Percentiles rank a stretch among this genome's conserved stretches.
Conservation (phyloP, 1,140 invertebrate genomes). For the Paracyclopina nana region DNA sequence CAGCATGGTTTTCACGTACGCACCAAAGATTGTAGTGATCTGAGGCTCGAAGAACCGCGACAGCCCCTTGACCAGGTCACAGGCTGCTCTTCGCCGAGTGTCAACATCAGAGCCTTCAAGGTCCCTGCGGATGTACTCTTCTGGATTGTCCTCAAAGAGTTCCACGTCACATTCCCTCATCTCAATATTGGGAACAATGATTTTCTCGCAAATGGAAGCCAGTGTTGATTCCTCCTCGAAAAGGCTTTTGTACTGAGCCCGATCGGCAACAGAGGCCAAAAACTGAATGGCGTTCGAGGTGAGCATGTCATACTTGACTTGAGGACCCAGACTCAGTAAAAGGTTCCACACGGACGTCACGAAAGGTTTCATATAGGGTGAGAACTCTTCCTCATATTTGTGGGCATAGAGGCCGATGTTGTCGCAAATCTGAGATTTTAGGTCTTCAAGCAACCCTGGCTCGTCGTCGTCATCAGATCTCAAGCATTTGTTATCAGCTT, state of each 20-base stretch:
- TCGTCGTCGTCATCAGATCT: slow-evolving; percentile 58
- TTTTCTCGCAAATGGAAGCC: slow-evolving; percentile 79
- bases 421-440: slow-evolving; percentile 81
- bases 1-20: slow-evolving; percentile 69
- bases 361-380: slow-evolving; percentile 62
- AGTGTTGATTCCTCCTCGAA: slow-evolving; percentile 73
- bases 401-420: slow-evolving; percentile 83
- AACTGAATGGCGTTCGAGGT: slow-evolving; percentile 92
- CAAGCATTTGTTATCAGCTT: slow-evolving; percentile 41
- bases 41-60: slow-evolving; percentile 70
- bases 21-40: slow-evolving; percentile 77
- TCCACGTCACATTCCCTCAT: slow-evolving; percentile 84
- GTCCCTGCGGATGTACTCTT: slow-evolving; percentile 90
- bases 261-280: slow-evolving; percentile 75
- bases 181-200: slow-evolving; percentile 88
- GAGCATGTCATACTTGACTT: slow-evolving; percentile 76
- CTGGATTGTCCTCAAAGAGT: slow-evolving; percentile 89
- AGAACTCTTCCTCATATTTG: slow-evolving; percentile 95
- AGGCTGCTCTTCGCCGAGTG: slow-evolving; percentile 77
- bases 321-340: slow-evolving; percentile 53
- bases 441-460: slow-evolving; percentile 65
- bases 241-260: slow-evolving; percentile 59
- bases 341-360: slow-evolving; percentile 82
- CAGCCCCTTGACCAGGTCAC: slow-evolving; percentile 79
- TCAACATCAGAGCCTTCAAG: slow-evolving; percentile 97